Conservation (phyloP, 2,797 vertebrate genomes). For the Varecia variegata region DNA sequence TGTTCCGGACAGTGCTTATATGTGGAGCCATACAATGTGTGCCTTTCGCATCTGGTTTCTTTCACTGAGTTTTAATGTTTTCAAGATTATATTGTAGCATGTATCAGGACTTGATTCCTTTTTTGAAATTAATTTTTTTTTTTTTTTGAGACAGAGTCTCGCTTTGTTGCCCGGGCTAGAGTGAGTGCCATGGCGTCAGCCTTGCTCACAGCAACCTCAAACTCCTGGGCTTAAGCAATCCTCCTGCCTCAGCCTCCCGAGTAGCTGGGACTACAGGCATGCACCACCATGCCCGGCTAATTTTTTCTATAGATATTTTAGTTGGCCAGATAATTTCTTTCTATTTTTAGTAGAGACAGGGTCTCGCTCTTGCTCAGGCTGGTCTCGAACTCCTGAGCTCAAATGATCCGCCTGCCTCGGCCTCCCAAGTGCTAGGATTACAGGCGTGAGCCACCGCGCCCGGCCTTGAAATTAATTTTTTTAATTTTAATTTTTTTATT, state of each 20-base stretch:
- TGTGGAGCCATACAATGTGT: background rate
- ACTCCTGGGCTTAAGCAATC: background rate
- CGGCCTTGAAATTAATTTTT: no score
- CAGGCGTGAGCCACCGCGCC: background rate
- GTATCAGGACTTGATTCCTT: background rate
- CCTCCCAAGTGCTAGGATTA: background rate
- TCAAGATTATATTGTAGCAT: background rate
- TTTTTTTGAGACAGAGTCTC: background rate
- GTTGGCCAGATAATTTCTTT: no score
- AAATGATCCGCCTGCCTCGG: background rate
- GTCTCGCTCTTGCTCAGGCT: background rate
- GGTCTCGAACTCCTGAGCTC: background rate
- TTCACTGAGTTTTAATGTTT: background rate
- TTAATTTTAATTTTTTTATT: background rate
- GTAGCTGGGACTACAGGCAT: background rate
- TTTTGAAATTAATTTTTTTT: background rate
- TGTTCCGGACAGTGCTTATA: background rate
- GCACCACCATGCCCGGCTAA: background rate
- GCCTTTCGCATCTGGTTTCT: background rate
- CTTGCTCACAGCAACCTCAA: background rate
- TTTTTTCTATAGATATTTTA: no score
- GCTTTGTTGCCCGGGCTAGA: background rate
- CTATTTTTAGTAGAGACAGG: background rate
- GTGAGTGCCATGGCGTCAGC: background rate
- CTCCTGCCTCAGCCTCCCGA: no score